Evolutionary conservation across 2,888 invertebrate species (phyloP).

Genomic region (Mellilla xanthometata): DNA sequence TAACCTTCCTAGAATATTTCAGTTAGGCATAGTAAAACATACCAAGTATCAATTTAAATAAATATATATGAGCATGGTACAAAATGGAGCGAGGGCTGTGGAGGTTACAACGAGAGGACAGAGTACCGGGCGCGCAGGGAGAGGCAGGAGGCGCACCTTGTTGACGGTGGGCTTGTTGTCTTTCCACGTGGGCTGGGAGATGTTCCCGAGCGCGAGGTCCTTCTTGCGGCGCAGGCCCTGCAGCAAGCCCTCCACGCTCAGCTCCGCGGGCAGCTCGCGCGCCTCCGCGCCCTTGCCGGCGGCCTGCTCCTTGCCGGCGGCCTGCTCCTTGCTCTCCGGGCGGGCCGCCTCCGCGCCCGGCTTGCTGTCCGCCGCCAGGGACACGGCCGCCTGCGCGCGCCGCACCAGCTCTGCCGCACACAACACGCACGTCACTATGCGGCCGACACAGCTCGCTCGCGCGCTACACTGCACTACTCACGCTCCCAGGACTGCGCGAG

Average conservation of each 20-base stretch:
- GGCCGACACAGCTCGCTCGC: too few relatives aligned
- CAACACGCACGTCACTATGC: too few relatives aligned
- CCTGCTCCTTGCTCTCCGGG: neutral
- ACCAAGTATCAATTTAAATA: too few relatives aligned
- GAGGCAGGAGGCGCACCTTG: slow-evolving; percentile 58
- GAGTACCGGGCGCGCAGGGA: too few relatives aligned
- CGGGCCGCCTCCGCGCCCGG: neutral
- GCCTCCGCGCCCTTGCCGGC: too few relatives aligned
- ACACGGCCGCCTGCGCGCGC: slow-evolving; percentile 59
- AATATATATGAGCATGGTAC: too few relatives aligned
- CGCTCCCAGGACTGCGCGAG: slow-evolving; percentile 67
- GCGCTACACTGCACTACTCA: too few relatives aligned
- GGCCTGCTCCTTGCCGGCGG: slow-evolving; percentile 39
- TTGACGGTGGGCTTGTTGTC: slow-evolving; percentile 60
- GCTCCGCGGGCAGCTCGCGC: too few relatives aligned
- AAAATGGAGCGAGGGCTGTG: too few relatives aligned
- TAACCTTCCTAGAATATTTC: too few relatives aligned
- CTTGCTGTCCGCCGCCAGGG: slow-evolving; percentile 29
- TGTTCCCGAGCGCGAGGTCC: slow-evolving; percentile 67
- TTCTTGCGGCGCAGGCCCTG: slow-evolving; percentile 68
- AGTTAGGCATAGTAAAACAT: too few relatives aligned
- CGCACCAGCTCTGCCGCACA: slow-evolving; percentile 55
- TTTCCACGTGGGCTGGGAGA: slow-evolving; percentile 68
- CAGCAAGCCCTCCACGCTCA: slow-evolving; percentile 62
- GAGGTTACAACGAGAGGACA: too few relatives aligned